Evolutionary conservation across 2,797 vertebrate genomes (phyloP), one percentile per base, ranked within the genome.

Genomic region (Macrochelys suwanniensis): DNA sequence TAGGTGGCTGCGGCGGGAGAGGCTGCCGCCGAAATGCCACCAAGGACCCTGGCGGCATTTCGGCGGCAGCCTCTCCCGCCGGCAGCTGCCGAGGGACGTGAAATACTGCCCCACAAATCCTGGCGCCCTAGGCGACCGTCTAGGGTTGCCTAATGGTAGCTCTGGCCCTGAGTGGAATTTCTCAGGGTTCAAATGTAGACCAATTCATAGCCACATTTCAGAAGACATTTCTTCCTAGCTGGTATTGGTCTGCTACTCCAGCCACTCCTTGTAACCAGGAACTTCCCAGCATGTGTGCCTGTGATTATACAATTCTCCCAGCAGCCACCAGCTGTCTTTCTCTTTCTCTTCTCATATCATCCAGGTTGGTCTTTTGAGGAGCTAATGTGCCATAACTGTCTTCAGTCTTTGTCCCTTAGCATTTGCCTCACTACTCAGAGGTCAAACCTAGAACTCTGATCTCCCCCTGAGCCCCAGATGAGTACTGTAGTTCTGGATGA

Each of bases 351-450:
- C 57, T 84, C 10, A 28, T 23, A 77, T 45, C 49, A 17, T 54
- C 74, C 13, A 13, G 10, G 7, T 19, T 84, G 25, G 37, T 19
- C 45, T 49, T 86, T 37, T 82, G 33, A 23, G 26, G 65, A 1
- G 2, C 5, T 76, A 42, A 4, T 49, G 80, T 11, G 42, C 61
- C 23, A 23, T 33, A 92, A 50, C 2, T 51, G 1, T 5, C n/a
- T 85, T 49, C 37, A 7, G 7, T 84, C 53, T 19, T 23, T 88
- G 57, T 31, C 77, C 56, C 42, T 28, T 68, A 79, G 45, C 0
- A 6, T 26, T n/a, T 74, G 42, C 3, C 13, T 5, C 31, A 11
- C 6, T 61, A 28, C 25, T 7, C 1, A 4, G 0, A 68, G 37
- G 65, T 31, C 61, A 65, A 7, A 76, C 61, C 51, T 8, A 47